Conservation (phyloP, 1,140 invertebrate species). For the Drosophila suzukii region DNA sequence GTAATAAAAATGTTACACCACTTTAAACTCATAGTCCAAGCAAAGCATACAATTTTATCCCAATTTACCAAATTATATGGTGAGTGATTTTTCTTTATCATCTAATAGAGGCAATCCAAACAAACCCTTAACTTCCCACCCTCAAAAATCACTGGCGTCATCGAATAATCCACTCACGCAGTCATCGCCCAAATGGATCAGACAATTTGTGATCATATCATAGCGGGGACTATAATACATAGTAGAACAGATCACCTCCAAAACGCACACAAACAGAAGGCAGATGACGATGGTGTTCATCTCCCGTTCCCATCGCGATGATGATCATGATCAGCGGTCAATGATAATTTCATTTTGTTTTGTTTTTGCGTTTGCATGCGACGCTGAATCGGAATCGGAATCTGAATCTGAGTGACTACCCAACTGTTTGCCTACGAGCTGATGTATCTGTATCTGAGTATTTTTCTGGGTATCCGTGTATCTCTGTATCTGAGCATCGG, state of each 20-base stretch:
- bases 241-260: constrained; percentile 31
- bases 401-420: constrained; percentile 44
- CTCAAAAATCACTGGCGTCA: constrained; percentile 14
- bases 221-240: neutral
- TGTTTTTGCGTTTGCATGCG: constrained; percentile 65
- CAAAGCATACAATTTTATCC: neutral
- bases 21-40: neutral
- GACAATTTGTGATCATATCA: constrained; percentile 19
- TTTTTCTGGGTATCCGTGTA: constrained; percentile 16
- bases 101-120: constrained; percentile 11
- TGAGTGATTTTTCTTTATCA: constrained; percentile 1
- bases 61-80: neutral
- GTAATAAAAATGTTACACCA: neutral
- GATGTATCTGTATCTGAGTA: constrained; percentile 26
- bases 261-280: constrained; percentile 15
- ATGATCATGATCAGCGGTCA: constrained; percentile 54
- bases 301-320: constrained; percentile 8
- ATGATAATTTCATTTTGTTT: constrained; percentile 60
- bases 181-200: constrained; percentile 34
- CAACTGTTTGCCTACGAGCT: constrained; percentile 28
- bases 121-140: constrained; percentile 8
- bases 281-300: constrained; percentile 37
- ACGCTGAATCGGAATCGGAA: constrained; percentile 43
- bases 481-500: constrained; percentile 31
- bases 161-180: constrained; percentile 27